Evolutionary conservation across 2,113 vertebrate species (phyloP), one percentile per base, ranked within the genome.

Genomic region (Polyodon spathula): DNA sequence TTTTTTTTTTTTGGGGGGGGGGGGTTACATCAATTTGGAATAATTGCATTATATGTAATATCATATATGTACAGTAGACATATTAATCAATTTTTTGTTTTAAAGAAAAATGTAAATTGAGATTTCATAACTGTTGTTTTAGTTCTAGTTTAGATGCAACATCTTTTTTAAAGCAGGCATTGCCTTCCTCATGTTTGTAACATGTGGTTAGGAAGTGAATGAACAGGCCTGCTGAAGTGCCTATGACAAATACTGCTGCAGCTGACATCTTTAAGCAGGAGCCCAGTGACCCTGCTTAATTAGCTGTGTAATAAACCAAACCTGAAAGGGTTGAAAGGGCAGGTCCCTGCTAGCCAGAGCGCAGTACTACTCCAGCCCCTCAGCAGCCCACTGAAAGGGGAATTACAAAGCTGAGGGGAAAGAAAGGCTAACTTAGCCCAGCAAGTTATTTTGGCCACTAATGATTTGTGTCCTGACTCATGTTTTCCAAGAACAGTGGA

Each of bases 301-400:
- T 82, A 86, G 79, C 80, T 82, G 74, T 78, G 72, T 81, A 88
- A 85, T 78, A 78, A 83, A 78, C 63, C 82, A 76, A 81, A 77
- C 71, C 74, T 69, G 66, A 82, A 82, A 83, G 71, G 72, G 54
- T 42, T 73, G 71, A 78, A 78, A 83, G 68, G 74, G 63, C 76
- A 63, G 67, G 72, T 79, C 82, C 81, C 80, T 78, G 83, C 72
- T 76, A 69, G 84, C 76, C 68, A 43, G 51, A 59, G 73, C 76
- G 59, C 77, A 76, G 72, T 68, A 63, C 58, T 71, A 68, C 72
- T 79, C 77, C 67, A 70, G 71, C 70, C 71, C 69, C 78, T 5
- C 27, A 7, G 43, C 43, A n/a, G n/a, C n/a, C n/a, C n/a, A 63
- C 63, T 68, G 68, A 74, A 71, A 71, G 66, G 65, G 6, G 46